Evolutionary conservation across 35 echinoderm and acorn worm genomes (phyloP), one percentile per base, ranked within the genome.

Genomic region (Patiria miniata): DNA sequence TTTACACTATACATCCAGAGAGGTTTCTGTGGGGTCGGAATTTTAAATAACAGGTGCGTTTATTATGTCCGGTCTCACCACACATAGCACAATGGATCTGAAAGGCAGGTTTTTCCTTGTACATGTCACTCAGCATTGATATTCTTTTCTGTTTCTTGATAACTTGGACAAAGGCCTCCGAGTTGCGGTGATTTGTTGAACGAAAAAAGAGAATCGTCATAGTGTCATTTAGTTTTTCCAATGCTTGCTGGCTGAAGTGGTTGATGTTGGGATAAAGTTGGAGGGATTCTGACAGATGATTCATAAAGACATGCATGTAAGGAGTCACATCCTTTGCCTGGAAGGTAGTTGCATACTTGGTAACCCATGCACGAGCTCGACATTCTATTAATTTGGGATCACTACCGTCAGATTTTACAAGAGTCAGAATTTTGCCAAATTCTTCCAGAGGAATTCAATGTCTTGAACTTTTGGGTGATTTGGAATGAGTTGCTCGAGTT

Each of bases 221-320:
- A 36, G 54, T 85, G 36, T 85, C 83, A 40, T 85, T 85, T 17
- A 85, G 56, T 68, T 85, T 85, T 85, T 85, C 83, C 83, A 85
- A 61, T 10, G 55, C 52, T 68, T 85, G 83, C 30, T 85, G 83
- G 36, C 39, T 85, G 17, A 68, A 85, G 28, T 85, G 26, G 9
- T 39, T 85, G n/a, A 85, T 38, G 8, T 7, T 12, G 8, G 52
- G 52, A 85, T 85, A 55, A 2, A 85, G 29, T 85, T 61, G 18
- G 17, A 85, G 58, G n/a, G 58, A 61, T 68, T 85, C 83, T 38
- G 54, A 39, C 5, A 65, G 5, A 39, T 85, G 83, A 39, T 85
- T 85, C 83, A 85, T 85, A 18, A 85, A 68, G 15, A 85, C 36
- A 39, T 85, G 52, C 36, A 69, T 85, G 26, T 85, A 69, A 1